Evolutionary conservation across 2,113 vertebrate species (phyloP), one percentile per base, ranked within the genome.

Genomic region (Eublepharis macularius): DNA sequence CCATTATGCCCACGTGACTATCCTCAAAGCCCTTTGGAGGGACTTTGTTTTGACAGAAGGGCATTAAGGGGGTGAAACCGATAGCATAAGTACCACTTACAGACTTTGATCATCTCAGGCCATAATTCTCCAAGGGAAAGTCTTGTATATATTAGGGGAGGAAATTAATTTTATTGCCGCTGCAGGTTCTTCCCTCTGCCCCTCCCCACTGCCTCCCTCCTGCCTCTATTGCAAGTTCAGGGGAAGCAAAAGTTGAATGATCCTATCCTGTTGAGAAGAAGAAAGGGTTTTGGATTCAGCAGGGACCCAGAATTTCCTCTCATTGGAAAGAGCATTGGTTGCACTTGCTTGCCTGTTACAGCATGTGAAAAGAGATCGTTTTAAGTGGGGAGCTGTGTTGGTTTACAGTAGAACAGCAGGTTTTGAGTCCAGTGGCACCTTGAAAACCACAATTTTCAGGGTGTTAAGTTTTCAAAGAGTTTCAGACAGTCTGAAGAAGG

Each of bases 41-140:
- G 96, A 89, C 94, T 97, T 96, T 97, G 97, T 97, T 97, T 97
- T 97, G 97, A 97, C 97, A 97, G 96, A 90, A 96, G 96, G 96
- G 96, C 97, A 97, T 97, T 97, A 97, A 96, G 95, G 95, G 96
- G 95, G 94, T 95, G 96, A 97, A 97, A 96, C 95, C 94, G 97
- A 97, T 97, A 97, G 96, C 95, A 90, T 96, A 96, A 96, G 96
- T 95, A 96, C 94, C 95, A 95, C 96, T 96, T 96, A 96, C 94
- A 91, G 94, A 95, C 97, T 97, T 97, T 97, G 97, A 97, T 97
- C 97, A 96, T 94, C 94, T 90, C 83, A 89, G 94, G 93, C 95
- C 96, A 95, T 97, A 95, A 96, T 96, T 96, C 95, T 96, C 95
- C 91, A 51, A 87, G 95, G 96, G 96, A 97, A 96, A 97, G 94